These are phyloP conservation scores for Crotalus horridus DNA, from an alignment of 2,113 vertebrate genomes.

Conservation along the genomic window DNA sequence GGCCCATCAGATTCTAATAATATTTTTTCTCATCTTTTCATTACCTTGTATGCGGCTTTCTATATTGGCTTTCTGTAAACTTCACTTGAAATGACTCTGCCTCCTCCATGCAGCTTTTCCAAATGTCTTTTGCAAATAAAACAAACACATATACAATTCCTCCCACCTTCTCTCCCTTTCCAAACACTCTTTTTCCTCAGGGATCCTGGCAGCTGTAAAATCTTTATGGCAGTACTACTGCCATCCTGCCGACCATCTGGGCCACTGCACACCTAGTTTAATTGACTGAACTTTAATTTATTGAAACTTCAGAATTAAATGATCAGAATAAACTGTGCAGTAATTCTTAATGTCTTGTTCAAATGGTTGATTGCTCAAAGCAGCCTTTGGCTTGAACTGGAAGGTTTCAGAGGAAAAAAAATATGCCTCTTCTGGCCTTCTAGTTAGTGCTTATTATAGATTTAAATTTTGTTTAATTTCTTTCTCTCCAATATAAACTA, in stretches of 20 bases:
- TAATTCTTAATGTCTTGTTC: constrained; percentile 66
- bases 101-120: constrained; percentile 42
- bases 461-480: constrained; percentile 65
- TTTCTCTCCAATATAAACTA: constrained; percentile 54
- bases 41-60: not conserved
- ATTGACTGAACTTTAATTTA: constrained; percentile 73
- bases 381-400: constrained; percentile 65
- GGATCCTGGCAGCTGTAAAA: constrained; percentile 66
- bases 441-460: constrained; percentile 62
- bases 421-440: constrained; percentile 60
- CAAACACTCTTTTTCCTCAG: constrained; percentile 15
- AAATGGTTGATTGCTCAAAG: constrained; percentile 68
- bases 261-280: constrained; percentile 69
- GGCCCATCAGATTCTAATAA: too few relatives aligned
- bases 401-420: constrained; percentile 67
- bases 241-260: constrained; percentile 66
- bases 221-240: constrained; percentile 64
- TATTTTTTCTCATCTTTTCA: not conserved
- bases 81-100: not conserved
- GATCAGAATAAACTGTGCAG: constrained; percentile 69
- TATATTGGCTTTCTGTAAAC: not conserved
- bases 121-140: constrained; percentile 47
- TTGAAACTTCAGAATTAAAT: constrained; percentile 71
- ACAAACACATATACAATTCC: not conserved
- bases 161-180: not conserved